phyloP scores from a whole-genome alignment of 2,113 vertebrate species.

The Hemicordylus capensis region DNA sequence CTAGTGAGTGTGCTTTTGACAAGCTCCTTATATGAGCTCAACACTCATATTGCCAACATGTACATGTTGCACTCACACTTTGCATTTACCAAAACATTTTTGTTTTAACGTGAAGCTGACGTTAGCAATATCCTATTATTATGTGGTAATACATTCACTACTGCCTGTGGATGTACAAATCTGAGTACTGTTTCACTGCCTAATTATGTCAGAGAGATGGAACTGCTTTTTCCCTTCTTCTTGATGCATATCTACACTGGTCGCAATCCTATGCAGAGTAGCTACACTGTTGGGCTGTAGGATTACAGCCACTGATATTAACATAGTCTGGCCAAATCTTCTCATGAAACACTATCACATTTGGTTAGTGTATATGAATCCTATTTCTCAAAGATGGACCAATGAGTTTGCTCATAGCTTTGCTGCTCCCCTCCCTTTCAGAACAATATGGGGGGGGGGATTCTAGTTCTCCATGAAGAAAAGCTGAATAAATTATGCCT shows the following conservation, averaged over 20 bases:
- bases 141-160: slow-evolving; percentile 22
- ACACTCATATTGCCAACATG: background rate
- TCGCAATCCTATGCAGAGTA: background rate
- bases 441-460: slow-evolving; percentile 58
- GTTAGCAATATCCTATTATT: slow-evolving; percentile 29
- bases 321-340: slow-evolving; percentile 7
- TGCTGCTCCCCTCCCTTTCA: background rate
- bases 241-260: background rate
- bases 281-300: background rate
- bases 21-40: background rate
- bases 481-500: slow-evolving; percentile 62
- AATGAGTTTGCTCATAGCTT: slow-evolving; percentile 16
- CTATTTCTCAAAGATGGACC: background rate
- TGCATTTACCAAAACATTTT: background rate
- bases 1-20: background rate
- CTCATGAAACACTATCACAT: slow-evolving; percentile 20
- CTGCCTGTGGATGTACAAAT: slow-evolving; percentile 16
- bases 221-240: slow-evolving; percentile 22
- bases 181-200: too few species aligned
- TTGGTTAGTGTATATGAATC: slow-evolving; percentile 23
- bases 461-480: slow-evolving; percentile 44
- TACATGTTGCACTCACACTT: background rate
- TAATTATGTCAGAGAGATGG: slow-evolving; percentile 38
- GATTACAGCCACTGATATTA: background rate
- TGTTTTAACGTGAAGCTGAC: too few species aligned